phyloP scores from a whole-genome alignment of 2,797 vertebrate species.

The Lepus townsendii region DNA sequence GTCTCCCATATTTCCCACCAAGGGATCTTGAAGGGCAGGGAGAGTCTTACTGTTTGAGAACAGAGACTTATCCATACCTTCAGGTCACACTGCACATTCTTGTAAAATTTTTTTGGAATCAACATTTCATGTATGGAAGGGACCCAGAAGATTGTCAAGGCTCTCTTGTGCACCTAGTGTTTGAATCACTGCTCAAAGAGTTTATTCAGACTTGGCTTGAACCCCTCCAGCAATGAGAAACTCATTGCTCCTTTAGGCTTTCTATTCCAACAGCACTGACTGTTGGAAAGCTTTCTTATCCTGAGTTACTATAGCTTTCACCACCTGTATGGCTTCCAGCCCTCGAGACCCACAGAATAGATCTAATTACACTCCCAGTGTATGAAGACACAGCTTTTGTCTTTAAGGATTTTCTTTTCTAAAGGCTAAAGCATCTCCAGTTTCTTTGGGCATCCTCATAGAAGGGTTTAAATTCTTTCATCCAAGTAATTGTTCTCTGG shows the following conservation, averaged over 20 bases:
- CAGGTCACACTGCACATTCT: background rate
- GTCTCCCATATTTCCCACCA: rapidly evolving
- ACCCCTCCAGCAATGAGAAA: background rate
- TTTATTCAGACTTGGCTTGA: constrained; percentile 46
- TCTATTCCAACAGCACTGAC: background rate
- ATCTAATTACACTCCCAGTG: constrained; percentile 68
- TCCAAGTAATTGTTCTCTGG: constrained; percentile 50
- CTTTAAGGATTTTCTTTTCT: constrained; percentile 73
- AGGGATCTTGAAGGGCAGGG: background rate
- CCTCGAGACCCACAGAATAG: constrained; percentile 58
- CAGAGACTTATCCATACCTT: background rate
- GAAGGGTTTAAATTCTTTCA: constrained; percentile 55
- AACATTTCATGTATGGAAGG: constrained; percentile 18
- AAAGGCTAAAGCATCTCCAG: constrained; percentile 59
- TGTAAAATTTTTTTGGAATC: background rate
- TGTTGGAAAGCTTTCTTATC: constrained; percentile 12
- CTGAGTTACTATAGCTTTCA: constrained; percentile 9
- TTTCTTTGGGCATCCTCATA: constrained; percentile 61
- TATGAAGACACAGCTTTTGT: constrained; percentile 76
- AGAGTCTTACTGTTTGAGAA: background rate
- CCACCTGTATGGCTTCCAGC: constrained; percentile 63
- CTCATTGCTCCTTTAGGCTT: background rate
- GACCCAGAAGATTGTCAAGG: background rate
- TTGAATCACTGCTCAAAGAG: background rate
- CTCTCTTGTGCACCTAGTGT: background rate